Evolutionary conservation across 2,888 invertebrate species (phyloP).

Genomic region (Molorchus minor): DNA sequence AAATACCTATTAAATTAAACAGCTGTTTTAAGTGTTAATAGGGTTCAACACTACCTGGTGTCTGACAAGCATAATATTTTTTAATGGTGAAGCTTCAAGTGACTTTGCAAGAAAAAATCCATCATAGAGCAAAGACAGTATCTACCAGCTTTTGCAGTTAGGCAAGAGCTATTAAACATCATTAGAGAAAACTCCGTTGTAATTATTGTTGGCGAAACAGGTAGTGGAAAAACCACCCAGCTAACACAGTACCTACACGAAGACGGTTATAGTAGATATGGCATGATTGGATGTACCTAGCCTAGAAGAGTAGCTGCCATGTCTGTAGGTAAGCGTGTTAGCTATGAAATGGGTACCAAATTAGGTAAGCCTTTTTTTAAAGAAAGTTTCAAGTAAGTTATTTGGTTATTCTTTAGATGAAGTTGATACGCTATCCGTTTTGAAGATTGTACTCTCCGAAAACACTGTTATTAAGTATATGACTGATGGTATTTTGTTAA

Average conservation of each 20-base stretch:
- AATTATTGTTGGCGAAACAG: slow-evolving; percentile 94
- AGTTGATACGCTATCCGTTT: slow-evolving; percentile 98
- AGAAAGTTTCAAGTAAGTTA: background rate
- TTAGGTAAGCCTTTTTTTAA: slow-evolving; percentile 68
- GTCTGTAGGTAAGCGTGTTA: slow-evolving; percentile 99
- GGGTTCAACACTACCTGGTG: too few relatives aligned
- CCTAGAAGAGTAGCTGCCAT: too few relatives aligned
- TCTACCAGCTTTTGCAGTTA: slow-evolving; percentile 94
- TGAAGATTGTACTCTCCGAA: slow-evolving; percentile 97
- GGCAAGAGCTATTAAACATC: slow-evolving; percentile 92
- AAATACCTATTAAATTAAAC: too few relatives aligned
- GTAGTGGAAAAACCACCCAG: slow-evolving; percentile 98
- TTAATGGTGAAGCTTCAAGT: slow-evolving; percentile 68
- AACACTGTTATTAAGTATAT: slow-evolving; percentile 96
- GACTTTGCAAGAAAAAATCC: slow-evolving; percentile 89
- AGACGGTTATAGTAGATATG: slow-evolving; percentile 91
- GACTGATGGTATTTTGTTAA: slow-evolving; percentile 98
- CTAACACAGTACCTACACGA: slow-evolving; percentile 97
- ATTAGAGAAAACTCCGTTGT: slow-evolving; percentile 94
- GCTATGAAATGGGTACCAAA: slow-evolving; percentile 94
- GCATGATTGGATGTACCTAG: slow-evolving; percentile 95
- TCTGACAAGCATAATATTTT: too few relatives aligned
- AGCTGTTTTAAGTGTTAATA: too few relatives aligned
- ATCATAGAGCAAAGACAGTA: slow-evolving; percentile 88
- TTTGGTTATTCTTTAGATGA: slow-evolving; percentile 66